These are phyloP conservation scores for Pseudochirops corinnae DNA, from an alignment of 2,797 vertebrate species.

Conservation along the genomic window DNA sequence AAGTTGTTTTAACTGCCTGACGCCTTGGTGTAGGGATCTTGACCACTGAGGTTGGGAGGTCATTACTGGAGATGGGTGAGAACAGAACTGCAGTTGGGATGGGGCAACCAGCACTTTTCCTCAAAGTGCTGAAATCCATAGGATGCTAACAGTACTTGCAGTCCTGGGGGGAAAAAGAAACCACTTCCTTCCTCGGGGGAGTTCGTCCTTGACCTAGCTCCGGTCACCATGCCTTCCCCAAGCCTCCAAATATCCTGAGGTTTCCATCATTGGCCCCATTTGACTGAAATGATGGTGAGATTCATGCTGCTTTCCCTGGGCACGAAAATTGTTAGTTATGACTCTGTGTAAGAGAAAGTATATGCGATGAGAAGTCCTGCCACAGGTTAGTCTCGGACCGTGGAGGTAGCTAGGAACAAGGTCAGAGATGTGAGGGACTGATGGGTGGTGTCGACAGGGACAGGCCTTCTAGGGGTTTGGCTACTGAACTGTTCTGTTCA, in stretches of 20 bases:
- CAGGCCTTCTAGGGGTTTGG: slow-evolving; percentile 21
- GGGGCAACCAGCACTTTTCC: background rate
- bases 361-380: background rate
- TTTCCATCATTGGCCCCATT: background rate
- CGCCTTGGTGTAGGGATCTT: background rate
- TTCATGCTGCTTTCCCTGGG: background rate
- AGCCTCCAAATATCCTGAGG: background rate
- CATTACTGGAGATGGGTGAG: background rate
- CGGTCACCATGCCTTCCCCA: background rate
- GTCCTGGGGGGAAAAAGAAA: background rate
- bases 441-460: background rate
- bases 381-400: background rate
- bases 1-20: background rate
- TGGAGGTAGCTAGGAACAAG: background rate
- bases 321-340: background rate
- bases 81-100: background rate
- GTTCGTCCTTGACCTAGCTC: background rate
- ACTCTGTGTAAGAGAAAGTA: background rate
- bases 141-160: background rate
- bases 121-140: background rate
- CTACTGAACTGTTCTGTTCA: background rate
- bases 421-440: background rate
- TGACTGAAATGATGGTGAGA: background rate
- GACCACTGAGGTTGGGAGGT: background rate
- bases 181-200: background rate